These are phyloP conservation scores for Eurytoma californica DNA, from an alignment of 2,888 invertebrate genomes.

Conservation along the genomic window DNA sequence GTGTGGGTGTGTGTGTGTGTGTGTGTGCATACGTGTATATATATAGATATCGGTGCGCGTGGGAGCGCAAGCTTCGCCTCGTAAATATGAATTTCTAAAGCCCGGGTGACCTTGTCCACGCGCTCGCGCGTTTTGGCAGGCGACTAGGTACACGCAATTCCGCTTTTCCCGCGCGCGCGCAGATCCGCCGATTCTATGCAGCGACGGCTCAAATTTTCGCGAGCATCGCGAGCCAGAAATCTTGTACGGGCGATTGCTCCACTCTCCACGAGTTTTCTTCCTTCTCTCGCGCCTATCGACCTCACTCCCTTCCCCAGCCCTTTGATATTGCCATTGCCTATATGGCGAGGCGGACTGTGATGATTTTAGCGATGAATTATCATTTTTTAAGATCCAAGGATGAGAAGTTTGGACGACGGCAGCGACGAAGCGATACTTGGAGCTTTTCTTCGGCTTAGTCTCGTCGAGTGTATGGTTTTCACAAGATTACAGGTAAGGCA, in stretches of 20 bases:
- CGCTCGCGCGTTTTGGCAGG: conserved; percentile 48
- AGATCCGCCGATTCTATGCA: no score
- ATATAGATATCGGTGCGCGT: conserved; percentile 24
- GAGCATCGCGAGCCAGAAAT: conserved; percentile 9
- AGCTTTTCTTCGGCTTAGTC: conserved; percentile 56
- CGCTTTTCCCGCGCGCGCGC: conserved; percentile 31
- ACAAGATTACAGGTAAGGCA: conserved; percentile 56
- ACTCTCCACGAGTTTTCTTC: not conserved
- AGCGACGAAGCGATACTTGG: conserved; percentile 54
- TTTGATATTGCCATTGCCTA: not conserved
- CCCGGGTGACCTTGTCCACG: conserved; percentile 53
- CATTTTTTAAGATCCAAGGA: conserved; percentile 57
- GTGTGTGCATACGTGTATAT: not conserved
- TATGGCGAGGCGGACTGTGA: conserved; percentile 4
- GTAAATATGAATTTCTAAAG: conserved; percentile 51
- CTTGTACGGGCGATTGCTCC: not conserved
- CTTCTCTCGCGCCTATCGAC: not conserved
- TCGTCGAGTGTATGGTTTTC: conserved; percentile 57
- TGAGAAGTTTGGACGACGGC: conserved; percentile 57
- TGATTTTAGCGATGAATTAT: conserved; percentile 43
- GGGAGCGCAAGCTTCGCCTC: conserved; percentile 24
- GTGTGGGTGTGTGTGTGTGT: no score
- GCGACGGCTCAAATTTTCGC: not conserved
- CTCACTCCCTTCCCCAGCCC: not conserved
- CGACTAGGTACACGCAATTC: conserved; percentile 50